Conservation (phyloP, 2,797 vertebrate species). For the Siniperca scherzeri region DNA sequence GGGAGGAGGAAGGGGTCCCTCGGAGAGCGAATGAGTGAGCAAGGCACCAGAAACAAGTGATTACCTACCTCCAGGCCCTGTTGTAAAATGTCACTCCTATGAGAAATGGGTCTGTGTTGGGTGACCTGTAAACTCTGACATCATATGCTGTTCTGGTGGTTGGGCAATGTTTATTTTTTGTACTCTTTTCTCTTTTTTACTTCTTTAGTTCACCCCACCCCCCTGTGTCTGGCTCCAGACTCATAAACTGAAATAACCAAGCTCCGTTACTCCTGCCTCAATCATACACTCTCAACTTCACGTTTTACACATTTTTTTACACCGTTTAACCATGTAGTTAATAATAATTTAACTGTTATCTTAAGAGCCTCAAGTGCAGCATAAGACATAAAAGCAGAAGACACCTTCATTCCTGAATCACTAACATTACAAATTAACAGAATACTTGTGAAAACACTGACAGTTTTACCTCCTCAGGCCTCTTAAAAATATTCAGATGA, state of each 20-base stretch:
- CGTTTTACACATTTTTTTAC: no score
- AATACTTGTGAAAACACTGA: no score
- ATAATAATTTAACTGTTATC: neutral
- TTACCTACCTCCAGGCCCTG: constrained; percentile 55
- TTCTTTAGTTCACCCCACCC: neutral
- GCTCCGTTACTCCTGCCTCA: neutral
- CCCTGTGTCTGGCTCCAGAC: neutral
- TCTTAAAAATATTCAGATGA: no score
- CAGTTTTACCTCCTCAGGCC: no score
- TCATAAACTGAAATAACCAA: neutral
- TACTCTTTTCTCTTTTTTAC: neutral
- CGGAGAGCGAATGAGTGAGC: constrained; percentile 29
- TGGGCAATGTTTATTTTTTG: constrained; percentile 39
- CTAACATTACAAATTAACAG: neutral
- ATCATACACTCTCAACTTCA: neutral
- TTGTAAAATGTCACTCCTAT: constrained; percentile 63
- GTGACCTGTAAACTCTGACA: constrained; percentile 58
- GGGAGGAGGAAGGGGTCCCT: neutral
- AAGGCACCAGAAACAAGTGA: constrained; percentile 54
- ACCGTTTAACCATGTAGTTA: neutral
- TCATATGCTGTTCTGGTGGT: constrained; percentile 41
- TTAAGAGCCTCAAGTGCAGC: neutral
- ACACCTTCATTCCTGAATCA: neutral
- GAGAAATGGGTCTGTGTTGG: constrained; percentile 46
- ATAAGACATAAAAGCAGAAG: neutral